Evolutionary conservation across 1,140 invertebrate species (phyloP), one percentile per base, ranked within the genome.

Genomic region (Saxidomus purpurata): DNA sequence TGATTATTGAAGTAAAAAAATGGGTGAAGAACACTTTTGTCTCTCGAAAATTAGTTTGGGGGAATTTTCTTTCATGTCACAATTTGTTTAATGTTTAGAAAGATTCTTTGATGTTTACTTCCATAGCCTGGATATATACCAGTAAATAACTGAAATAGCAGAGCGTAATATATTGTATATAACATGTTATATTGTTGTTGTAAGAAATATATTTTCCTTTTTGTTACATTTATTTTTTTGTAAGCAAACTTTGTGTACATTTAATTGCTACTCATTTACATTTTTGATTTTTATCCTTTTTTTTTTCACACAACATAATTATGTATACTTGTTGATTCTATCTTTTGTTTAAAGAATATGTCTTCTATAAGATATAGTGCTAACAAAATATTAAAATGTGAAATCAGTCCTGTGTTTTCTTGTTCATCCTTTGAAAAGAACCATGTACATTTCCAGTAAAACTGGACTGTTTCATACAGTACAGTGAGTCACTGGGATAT

Each of bases 301-400:
- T 67, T 71, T 31, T 71, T 71, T 38, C 67, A 71, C 67, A 71
- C 67, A 40, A 22, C 38, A 38, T 71, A 59, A 38, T 71, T 38
- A 38, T 40, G 59, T 63, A 63, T 38, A 40, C 28, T 38, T 71
- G 67, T 71, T 71, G 67, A 71, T 71, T 71, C 11, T 38, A 40
- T 40, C 67, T 40, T 71, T 71, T 71, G 67, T 71, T 71, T 71
- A 38, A 40, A 71, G 34, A 38, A 40, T 36, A 71, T 71, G 67
- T 71, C 34, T 71, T 38, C 67, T 71, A 38, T 38, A 71, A 71
- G 67, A 71, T 71, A 71, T 71, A 71, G 67, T 71, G 67, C 67
- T 71, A 71, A 71, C 67, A 71, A 71, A 63, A 71, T 71, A 71
- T 71, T 71, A 71, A 71, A 71, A 71, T 71, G 67, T 28, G 34